Percentiles rank a stretch among this genome's conserved stretches.
Evolutionary conservation across 2,888 invertebrate species (phyloP).

Genomic region (Actias luna): DNA sequence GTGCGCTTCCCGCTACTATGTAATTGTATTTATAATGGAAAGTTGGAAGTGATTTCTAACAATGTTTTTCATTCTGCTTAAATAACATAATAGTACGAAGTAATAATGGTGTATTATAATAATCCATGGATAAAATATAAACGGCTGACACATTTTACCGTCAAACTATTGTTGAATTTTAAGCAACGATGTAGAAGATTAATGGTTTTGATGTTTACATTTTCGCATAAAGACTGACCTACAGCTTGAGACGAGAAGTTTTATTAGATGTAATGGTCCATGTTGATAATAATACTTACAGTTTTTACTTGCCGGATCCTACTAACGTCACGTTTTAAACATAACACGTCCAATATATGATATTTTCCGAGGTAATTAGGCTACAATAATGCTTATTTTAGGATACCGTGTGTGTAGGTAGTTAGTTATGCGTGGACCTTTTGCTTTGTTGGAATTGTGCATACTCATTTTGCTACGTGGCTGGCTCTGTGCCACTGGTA

Average conservation of each 20-base stretch:
- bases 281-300: conserved; percentile 17
- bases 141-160: neutral
- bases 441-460: conserved; percentile 6
- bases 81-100: neutral
- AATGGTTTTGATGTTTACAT: conserved; percentile 1
- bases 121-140: neutral
- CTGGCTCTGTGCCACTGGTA: conserved; percentile 4
- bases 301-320: conserved; percentile 32
- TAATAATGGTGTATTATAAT: neutral
- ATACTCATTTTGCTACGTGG: conserved; percentile 1
- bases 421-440: conserved; percentile 1
- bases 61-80: neutral
- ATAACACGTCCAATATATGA: conserved; percentile 39
- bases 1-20: too few species aligned
- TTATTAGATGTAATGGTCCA: neutral
- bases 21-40: too few species aligned
- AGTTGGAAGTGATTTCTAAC: too few species aligned
- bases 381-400: conserved; percentile 28
- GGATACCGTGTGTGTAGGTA: conserved; percentile 18
- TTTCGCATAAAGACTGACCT: conserved; percentile 1
- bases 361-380: conserved; percentile 33
- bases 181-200: neutral
- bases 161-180: neutral
- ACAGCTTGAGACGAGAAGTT: conserved; percentile 1
- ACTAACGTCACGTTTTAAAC: conserved; percentile 48